Conservation (phyloP, 2,888 invertebrate species). For the Isotomurus palustris region DNA sequence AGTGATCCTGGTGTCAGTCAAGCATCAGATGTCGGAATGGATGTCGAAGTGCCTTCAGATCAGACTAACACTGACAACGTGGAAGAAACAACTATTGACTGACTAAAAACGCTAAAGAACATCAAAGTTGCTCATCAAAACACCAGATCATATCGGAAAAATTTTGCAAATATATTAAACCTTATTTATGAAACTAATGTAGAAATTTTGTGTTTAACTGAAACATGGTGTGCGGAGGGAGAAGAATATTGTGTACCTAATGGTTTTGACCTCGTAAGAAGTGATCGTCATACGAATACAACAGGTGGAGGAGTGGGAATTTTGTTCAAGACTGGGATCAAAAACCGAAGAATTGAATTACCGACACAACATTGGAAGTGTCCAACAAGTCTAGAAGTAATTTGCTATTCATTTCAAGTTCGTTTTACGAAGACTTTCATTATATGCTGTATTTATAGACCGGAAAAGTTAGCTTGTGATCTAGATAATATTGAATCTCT, state of each 20-base stretch:
- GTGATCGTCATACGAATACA: not conserved
- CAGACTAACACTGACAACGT: too few species aligned
- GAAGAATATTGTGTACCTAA: not conserved
- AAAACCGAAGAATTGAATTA: not conserved
- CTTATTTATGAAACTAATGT: not conserved
- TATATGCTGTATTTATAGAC: not conserved
- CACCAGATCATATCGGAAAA: not conserved
- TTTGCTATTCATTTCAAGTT: not conserved
- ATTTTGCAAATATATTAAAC: not conserved
- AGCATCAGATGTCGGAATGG: too few species aligned
- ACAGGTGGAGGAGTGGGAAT: not conserved
- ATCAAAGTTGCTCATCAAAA: constrained; percentile 2
- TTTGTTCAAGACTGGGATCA: not conserved
- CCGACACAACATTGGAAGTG: not conserved
- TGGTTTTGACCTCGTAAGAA: not conserved
- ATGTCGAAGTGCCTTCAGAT: too few species aligned
- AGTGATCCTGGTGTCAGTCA: too few species aligned
- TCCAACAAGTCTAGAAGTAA: not conserved
- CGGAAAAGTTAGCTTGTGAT: not conserved
- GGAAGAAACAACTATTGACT: too few species aligned
- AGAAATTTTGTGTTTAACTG: not conserved
- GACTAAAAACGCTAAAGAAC: too few species aligned
- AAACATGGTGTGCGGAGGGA: not conserved
- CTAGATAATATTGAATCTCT: not conserved
- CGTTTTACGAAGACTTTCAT: not conserved